Evolutionary conservation across 2,797 vertebrate species (phyloP), one percentile per base, ranked within the genome.

Genomic region (Bradypodion pumilum): DNA sequence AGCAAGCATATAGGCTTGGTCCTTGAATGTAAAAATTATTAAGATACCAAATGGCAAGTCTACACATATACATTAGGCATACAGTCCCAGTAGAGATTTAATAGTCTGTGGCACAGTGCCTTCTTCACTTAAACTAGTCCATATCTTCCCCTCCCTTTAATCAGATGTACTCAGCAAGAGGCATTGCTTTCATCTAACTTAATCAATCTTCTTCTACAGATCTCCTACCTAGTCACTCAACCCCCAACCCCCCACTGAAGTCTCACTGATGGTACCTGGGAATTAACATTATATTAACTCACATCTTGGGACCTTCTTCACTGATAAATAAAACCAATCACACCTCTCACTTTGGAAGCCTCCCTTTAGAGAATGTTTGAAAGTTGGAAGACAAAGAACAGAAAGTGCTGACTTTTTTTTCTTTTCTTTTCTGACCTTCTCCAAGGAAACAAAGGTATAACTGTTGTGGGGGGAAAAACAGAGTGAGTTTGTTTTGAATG

Each of bases 291-390:
- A 77, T n/a, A 77, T 66, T 66, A 75, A 66, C n/a, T 73, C 29
- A 44, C 79, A 59, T 32, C 5, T 29, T 40, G 21, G 40, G 23
- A 29, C 44, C 37, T 60, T 49, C 66, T 62, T 73, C 44, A 49
- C 44, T 76, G 65, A 69, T 69, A 81, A 60, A 76, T 75, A 46
- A 23, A 49, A 81, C 85, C 65, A 81, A 49, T 85, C 52, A 62
- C 40, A 62, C 37, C 32, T 81, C 76, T 85, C 49, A 81, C 27
- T 46, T n/a, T 49, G 32, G 32, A 85, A 37, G 29, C 13, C 27
- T n/a, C 42, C 63, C 42, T 21, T 21, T 8, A 25, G 65, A 63
- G 49, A 32, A 7, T 69, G 44, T 81, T 27, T 27, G 13, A 62
- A 66, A 85, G 76, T 12, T 9, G 19, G 65, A 76, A 85, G 42